These are phyloP conservation scores for Chelonus formosanus DNA, from an alignment of 2,888 invertebrate genomes.

Conservation along the genomic window DNA sequence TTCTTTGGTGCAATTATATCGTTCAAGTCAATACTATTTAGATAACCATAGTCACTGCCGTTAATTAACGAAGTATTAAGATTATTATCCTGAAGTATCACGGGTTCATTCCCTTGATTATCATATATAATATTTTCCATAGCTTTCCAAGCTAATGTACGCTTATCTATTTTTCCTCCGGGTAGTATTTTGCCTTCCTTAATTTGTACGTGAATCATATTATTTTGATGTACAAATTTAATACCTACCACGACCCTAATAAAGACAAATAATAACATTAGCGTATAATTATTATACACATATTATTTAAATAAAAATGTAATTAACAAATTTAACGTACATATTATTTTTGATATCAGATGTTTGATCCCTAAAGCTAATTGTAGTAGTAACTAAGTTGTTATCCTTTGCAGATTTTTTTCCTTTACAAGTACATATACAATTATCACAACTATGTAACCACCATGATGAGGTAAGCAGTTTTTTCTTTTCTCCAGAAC, in stretches of 20 bases:
- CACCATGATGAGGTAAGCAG: neutral
- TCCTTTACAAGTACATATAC: neutral
- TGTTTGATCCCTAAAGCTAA: slow-evolving; percentile 1
- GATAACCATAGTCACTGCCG: neutral
- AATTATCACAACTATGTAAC: neutral
- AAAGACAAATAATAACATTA: neutral
- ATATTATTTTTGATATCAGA: neutral
- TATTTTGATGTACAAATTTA: neutral
- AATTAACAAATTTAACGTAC: neutral
- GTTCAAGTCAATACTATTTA: neutral
- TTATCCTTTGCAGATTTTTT: neutral
- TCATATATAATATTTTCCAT: neutral
- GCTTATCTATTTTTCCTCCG: neutral
- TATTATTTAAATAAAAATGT: neutral
- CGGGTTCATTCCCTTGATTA: neutral
- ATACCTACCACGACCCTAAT: slow-evolving; percentile 1
- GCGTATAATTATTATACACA: too few relatives aligned
- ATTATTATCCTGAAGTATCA: neutral
- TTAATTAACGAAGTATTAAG: neutral
- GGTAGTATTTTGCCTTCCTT: neutral
- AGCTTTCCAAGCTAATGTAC: neutral
- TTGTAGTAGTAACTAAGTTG: neutral
- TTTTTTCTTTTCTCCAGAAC: neutral
- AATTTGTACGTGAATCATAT: neutral
- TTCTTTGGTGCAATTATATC: neutral